Conservation (phyloP, 2,888 invertebrate species). For the Norana najaformis region DNA sequence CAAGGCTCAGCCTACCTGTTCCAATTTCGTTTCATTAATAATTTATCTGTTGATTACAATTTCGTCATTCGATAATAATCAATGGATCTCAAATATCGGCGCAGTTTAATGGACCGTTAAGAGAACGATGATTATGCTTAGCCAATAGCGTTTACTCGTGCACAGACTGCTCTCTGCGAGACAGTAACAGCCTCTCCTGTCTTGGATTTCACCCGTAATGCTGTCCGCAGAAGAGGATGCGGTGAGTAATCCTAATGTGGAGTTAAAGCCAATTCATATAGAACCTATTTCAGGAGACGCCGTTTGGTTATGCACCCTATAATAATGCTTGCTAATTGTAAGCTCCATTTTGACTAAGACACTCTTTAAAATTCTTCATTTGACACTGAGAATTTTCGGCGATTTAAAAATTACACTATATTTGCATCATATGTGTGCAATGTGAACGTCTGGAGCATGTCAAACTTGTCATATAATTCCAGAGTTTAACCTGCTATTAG, state of each 20-base stretch:
- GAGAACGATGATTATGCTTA: not conserved
- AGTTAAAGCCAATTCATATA: not conserved
- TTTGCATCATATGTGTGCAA: not conserved
- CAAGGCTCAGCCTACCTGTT: not conserved
- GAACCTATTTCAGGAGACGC: not conserved
- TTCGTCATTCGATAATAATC: not conserved
- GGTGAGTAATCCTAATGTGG: not conserved
- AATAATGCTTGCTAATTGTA: not conserved
- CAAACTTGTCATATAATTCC: not conserved
- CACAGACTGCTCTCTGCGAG: not conserved
- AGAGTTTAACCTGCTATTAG: too few relatives aligned
- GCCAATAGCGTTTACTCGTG: not conserved
- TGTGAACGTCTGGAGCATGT: not conserved
- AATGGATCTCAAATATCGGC: not conserved
- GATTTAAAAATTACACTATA: not conserved
- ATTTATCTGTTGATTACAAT: not conserved
- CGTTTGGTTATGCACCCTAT: not conserved
- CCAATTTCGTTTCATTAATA: not conserved
- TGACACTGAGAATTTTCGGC: not conserved
- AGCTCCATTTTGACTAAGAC: not conserved
- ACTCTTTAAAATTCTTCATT: too few relatives aligned
- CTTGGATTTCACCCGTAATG: not conserved
- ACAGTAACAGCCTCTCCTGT: not conserved
- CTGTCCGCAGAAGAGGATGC: not conserved
- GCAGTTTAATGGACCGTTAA: not conserved